phyloP scores from a whole-genome alignment of 2,797 vertebrate species.

The Microctenopoma lineatum region DNA sequence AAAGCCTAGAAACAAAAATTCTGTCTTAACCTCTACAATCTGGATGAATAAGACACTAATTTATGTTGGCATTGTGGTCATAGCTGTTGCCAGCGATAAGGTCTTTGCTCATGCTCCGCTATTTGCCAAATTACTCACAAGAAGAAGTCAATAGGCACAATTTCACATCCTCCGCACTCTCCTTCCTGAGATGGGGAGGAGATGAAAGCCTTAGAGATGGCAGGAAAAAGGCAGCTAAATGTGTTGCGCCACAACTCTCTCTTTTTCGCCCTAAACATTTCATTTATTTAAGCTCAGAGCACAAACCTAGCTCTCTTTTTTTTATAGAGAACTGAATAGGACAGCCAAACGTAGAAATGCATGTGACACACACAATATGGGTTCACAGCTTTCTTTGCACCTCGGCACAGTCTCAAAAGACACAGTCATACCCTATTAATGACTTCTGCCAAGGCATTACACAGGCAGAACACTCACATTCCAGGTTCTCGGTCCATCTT shows the following conservation, averaged over 20 bases:
- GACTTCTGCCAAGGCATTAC: slow-evolving; percentile 32
- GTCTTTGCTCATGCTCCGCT: slow-evolving; percentile 46
- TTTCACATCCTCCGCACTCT: slow-evolving; percentile 62
- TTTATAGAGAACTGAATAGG: slow-evolving; percentile 32
- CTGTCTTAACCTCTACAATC: slow-evolving; percentile 12
- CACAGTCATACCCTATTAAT: slow-evolving; percentile 37
- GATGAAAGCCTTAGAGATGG: slow-evolving; percentile 63
- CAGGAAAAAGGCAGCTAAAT: slow-evolving; percentile 56
- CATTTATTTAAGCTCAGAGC: slow-evolving; percentile 61
- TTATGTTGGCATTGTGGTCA: slow-evolving; percentile 39
- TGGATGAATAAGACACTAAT: slow-evolving; percentile 24
- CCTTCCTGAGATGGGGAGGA: slow-evolving; percentile 59
- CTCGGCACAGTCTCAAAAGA: slow-evolving; percentile 39
- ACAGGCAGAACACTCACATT: slow-evolving; percentile 33
- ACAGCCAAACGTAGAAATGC: slow-evolving; percentile 47
- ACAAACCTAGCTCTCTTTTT: slow-evolving; percentile 30
- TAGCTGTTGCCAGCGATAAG: slow-evolving; percentile 45
- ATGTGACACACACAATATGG: slow-evolving; percentile 46
- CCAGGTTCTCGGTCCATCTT: slow-evolving; percentile 51
- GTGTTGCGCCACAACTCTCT: slow-evolving; percentile 51
- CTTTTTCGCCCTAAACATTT: slow-evolving; percentile 49
- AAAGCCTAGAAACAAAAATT: slow-evolving; percentile 6
- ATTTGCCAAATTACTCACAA: slow-evolving; percentile 63
- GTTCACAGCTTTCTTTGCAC: slow-evolving; percentile 57
- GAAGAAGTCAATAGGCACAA: slow-evolving; percentile 66